These are phyloP conservation scores for Nomia melanderi DNA, from an alignment of 1,140 invertebrate genomes.

Conservation along the genomic window DNA sequence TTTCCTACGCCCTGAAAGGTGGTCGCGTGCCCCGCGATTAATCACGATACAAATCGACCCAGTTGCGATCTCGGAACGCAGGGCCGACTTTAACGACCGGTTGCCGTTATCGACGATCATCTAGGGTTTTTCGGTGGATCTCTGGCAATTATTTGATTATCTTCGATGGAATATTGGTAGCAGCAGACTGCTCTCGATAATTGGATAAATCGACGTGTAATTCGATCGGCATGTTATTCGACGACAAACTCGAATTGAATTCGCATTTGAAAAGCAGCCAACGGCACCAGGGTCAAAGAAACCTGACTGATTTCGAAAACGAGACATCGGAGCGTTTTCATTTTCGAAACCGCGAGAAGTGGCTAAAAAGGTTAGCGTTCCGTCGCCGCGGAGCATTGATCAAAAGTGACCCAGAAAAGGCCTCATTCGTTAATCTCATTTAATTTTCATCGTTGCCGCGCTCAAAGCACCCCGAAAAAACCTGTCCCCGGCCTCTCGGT, in stretches of 20 bases:
- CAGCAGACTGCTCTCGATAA: too few species aligned
- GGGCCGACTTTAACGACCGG: conserved; percentile 23
- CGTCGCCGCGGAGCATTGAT: background rate
- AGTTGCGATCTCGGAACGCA: conserved; percentile 40
- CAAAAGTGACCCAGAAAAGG: conserved; percentile 18
- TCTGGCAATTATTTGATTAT: too few species aligned
- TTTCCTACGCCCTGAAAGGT: background rate
- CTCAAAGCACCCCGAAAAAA: conserved; percentile 1
- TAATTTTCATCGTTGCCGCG: conserved; percentile 10
- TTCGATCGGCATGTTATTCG: too few species aligned
- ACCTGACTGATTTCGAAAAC: too few species aligned
- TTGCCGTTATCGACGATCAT: background rate
- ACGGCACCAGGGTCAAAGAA: too few species aligned
- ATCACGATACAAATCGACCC: conserved; percentile 55
- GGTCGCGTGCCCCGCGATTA: conserved; percentile 55
- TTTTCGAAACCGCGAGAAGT: background rate
- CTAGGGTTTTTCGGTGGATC: too few species aligned
- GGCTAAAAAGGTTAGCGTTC: background rate
- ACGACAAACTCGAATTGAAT: too few species aligned
- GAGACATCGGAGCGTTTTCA: too few species aligned
- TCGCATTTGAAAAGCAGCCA: too few species aligned
- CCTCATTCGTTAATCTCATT: conserved; percentile 20
- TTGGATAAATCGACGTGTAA: too few species aligned
- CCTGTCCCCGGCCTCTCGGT: background rate
- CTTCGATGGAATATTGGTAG: too few species aligned